Evolutionary conservation across 2,888 invertebrate species (phyloP), one percentile per base, ranked within the genome.

Genomic region (Rhopalosiphum nymphaeae): DNA sequence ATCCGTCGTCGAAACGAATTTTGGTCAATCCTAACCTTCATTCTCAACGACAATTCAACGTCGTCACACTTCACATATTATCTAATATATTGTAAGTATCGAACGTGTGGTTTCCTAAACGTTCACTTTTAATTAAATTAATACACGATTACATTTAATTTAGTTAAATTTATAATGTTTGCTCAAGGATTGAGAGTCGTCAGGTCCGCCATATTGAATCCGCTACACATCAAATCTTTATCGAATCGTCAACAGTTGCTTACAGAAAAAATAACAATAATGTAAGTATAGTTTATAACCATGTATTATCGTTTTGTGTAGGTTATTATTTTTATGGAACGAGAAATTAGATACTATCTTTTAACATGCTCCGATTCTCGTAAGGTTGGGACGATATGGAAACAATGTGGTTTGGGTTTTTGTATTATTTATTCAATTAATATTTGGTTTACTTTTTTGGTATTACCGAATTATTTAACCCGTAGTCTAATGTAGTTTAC

Each of bases 141-240:
- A 42, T 89, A 57, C 85, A 26, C 29, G 21, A 42, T 57, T 57
- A 7, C 42, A 61, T 85, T 90, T 91, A 85, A 94, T 90, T 90
- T 94, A 94, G 94, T 90, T 87, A 53, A 57, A 85, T 44, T 90
- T 61, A 61, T 86, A 29, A 94, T 94, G 94, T 94, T 94, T 90
- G 53, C 85, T 61, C 90, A 90, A 94, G 94, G 94, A 29, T 61
- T 94, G 49, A 90, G 94, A 86, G 89, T 57, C 29, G 61, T 94
- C 29, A 94, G 21, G 42, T 94, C 94, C 90, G 94, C 94, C 94
- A 94, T 94, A 94, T 94, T 94, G 94, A 94, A 94, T 85, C 94
- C 94, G 0, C 3, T 90, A 3, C 84, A 94, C 49, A 1, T 94
- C 5, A 90, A 67, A 36, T 94, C 94, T 9, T 10, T 46, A 26